Evolutionary conservation across 2,113 vertebrate genomes (phyloP).

Genomic region (Microcebus lehilahytsara): DNA sequence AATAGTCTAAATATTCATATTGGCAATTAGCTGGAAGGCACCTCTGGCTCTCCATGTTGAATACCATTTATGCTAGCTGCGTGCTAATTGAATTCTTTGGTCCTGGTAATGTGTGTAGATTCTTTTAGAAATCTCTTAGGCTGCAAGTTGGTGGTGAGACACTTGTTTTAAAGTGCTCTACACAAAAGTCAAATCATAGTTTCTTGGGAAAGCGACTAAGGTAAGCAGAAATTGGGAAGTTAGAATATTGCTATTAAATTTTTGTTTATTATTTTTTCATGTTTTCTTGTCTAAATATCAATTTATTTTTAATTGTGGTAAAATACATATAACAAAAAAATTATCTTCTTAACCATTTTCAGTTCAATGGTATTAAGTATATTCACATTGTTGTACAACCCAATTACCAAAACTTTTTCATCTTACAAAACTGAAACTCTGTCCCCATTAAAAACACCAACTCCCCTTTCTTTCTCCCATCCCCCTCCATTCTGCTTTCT

Average conservation of each 20-base stretch:
- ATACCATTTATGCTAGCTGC: not conserved
- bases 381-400: not conserved
- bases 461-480: not conserved
- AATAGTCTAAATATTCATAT: not conserved
- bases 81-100: not conserved
- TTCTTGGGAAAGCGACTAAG: not conserved
- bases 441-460: too few species aligned
- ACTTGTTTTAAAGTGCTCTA: not conserved
- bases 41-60: not conserved
- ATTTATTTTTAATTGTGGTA: not conserved
- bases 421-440: not conserved
- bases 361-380: not conserved
- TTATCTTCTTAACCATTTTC: not conserved
- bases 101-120: fast-evolving
- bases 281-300: not conserved
- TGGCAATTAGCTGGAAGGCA: not conserved
- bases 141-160: not conserved
- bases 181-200: not conserved
- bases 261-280: not conserved
- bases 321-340: not conserved
- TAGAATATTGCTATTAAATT: not conserved
- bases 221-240: not conserved
- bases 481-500: not conserved
- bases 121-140: not conserved
- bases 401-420: not conserved